These are phyloP conservation scores for Eupithecia insigniata DNA, from an alignment of 2,888 invertebrate genomes.

Conservation along the genomic window DNA sequence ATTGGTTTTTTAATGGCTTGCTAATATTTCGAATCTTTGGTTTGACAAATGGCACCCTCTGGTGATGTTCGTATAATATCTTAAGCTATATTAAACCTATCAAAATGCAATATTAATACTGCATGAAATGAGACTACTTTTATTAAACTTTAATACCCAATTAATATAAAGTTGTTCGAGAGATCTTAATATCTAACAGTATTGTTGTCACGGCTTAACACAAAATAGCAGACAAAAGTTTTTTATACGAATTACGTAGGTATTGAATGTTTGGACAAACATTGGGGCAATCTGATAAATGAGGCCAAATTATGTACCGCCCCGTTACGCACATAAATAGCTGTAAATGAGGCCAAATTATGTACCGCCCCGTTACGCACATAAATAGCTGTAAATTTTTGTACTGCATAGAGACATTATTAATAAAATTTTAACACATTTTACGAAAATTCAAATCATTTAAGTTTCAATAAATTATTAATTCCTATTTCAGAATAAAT, in stretches of 20 bases:
- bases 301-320: too few relatives aligned
- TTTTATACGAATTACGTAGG: neutral
- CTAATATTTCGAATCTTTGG: neutral
- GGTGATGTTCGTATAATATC: neutral
- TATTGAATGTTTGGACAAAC: neutral
- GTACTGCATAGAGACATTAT: too few relatives aligned
- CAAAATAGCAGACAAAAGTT: neutral
- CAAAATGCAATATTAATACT: neutral
- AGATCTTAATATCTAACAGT: neutral
- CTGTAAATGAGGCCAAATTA: too few relatives aligned
- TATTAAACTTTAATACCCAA: neutral
- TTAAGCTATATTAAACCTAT: neutral
- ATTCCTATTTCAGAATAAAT: too few relatives aligned
- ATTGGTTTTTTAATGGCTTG: neutral
- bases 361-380: too few relatives aligned
- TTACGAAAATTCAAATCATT: too few relatives aligned
- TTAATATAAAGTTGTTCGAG: neutral
- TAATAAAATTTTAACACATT: too few relatives aligned
- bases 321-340: too few relatives aligned
- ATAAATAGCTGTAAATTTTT: too few relatives aligned
- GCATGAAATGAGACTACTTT: neutral
- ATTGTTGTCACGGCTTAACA: neutral
- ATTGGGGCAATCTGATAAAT: neutral
- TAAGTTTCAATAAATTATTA: too few relatives aligned
- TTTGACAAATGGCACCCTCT: neutral